Percentiles rank a stretch among this genome's conserved stretches.
Conservation (phyloP, 2,888 invertebrate species). For the Andrena bicolor region DNA sequence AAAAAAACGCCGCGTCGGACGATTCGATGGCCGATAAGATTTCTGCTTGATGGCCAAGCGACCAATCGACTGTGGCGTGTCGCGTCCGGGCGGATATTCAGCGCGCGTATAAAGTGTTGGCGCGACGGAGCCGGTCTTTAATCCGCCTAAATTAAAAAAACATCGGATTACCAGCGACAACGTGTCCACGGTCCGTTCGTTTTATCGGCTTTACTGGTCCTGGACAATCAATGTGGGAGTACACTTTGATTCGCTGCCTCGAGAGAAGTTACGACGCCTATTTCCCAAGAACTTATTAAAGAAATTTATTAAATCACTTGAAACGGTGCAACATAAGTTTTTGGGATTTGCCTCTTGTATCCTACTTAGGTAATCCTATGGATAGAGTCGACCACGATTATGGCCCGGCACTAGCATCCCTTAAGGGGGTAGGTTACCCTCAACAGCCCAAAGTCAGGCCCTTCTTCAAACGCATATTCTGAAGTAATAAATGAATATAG, state of each 20-base stretch:
- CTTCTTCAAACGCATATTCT: too few relatives aligned
- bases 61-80: slow-evolving; percentile 1
- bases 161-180: slow-evolving; percentile 18
- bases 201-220: background rate
- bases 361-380: too few relatives aligned
- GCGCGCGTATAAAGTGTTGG: background rate
- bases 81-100: slow-evolving; percentile 8
- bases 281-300: background rate
- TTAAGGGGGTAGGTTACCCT: too few relatives aligned
- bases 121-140: background rate
- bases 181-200: slow-evolving; percentile 1
- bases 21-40: slow-evolving; percentile 57
- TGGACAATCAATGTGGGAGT: too few relatives aligned
- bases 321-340: too few relatives aligned
- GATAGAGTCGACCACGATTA: too few relatives aligned
- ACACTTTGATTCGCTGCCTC: too few relatives aligned
- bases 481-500: too few relatives aligned
- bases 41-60: background rate
- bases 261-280: background rate
- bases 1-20: slow-evolving; percentile 19
- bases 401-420: too few relatives aligned
- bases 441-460: too few relatives aligned
- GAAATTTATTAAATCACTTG: too few relatives aligned
- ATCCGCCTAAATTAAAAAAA: slow-evolving; percentile 38
- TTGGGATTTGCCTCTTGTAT: too few relatives aligned